Evolutionary conservation across 1,140 invertebrate species (phyloP), one percentile per base, ranked within the genome.

Genomic region (Drosophila ironensis): DNA sequence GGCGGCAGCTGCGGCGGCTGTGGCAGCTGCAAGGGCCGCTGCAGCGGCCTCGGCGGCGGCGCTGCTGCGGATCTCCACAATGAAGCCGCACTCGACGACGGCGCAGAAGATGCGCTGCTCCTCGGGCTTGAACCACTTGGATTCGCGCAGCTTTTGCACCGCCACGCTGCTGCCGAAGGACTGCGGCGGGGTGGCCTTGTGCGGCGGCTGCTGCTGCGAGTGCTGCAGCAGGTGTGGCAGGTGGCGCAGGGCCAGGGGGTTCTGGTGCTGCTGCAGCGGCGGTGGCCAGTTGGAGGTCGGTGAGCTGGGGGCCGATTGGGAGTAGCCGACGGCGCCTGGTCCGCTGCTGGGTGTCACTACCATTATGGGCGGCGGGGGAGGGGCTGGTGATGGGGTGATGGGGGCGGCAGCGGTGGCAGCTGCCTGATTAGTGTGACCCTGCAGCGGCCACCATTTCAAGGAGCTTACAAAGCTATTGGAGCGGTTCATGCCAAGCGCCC

Each of bases 51-150:
- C 45, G 17, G 78, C 74, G 9, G 72, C 67, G 19, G 84, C 75
- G 12, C 63, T 76, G 91, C 91, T 91, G 71, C 92, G 91, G 59
- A 92, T 91, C 75, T 94, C 93, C 37, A 94, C 90, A 44, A 94
- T 92, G 88, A 94, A 94, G 28, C 93, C 93, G n/a, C 92, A 91
- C 86, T 94, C 93, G 69, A 93, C 90, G 35, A 94, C 93, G 42
- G 93, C 93, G 84, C 92, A 93, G 61, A 94, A 91, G 67, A 94
- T 92, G 52, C 92, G 92, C 76, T 92, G 91, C 90, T 94, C 93
- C 71, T 93, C 92, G 60, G 92, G 91, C 56, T 91, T 91, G 74
- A 94, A 93, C 93, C 93, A 94, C 91, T 94, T 94, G 37, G 93
- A 93, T 88, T 93, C 93, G 30, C 93, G 91, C 57, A 94, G 90